These are phyloP conservation scores for Cheirogaleus major DNA, from an alignment of 2,797 vertebrate species.

Conservation along the genomic window DNA sequence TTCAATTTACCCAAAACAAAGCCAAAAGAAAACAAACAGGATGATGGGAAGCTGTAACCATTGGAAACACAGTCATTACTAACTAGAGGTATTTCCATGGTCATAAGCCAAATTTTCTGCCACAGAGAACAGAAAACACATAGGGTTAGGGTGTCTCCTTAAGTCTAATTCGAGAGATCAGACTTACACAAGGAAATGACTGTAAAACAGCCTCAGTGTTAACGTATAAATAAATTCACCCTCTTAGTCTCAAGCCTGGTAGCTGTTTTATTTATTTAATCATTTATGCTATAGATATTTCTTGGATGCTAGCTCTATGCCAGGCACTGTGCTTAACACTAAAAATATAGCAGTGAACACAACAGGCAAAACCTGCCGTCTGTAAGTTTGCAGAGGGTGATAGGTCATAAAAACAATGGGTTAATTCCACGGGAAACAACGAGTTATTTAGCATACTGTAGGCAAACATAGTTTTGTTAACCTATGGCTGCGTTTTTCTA, in stretches of 20 bases:
- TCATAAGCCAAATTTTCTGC: constrained; percentile 28
- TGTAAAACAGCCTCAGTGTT: neutral
- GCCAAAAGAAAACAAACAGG: neutral
- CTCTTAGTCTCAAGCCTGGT: constrained; percentile 1
- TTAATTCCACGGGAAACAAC: constrained; percentile 1
- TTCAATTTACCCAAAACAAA: constrained; percentile 8
- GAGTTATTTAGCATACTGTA: neutral
- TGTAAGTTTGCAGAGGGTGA: neutral
- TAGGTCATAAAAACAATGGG: neutral
- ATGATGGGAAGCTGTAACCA: neutral
- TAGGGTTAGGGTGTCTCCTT: neutral
- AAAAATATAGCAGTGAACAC: neutral
- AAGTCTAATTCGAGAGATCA: neutral
- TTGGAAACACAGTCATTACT: neutral
- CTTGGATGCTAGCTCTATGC: neutral
- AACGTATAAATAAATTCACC: constrained; percentile 29
- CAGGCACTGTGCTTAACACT: neutral
- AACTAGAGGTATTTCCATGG: neutral
- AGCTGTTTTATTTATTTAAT: neutral
- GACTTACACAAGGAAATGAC: constrained; percentile 18
- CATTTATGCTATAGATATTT: neutral
- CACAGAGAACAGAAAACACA: neutral
- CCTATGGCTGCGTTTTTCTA: constrained; percentile 41
- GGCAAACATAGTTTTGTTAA: constrained; percentile 15
- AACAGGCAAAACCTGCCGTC: neutral